A percentile compares a stretch with the other conserved stretches of the same genome.
Evolutionary conservation across 2,797 vertebrate genomes (phyloP).

Genomic region (Dallia pectoralis): DNA sequence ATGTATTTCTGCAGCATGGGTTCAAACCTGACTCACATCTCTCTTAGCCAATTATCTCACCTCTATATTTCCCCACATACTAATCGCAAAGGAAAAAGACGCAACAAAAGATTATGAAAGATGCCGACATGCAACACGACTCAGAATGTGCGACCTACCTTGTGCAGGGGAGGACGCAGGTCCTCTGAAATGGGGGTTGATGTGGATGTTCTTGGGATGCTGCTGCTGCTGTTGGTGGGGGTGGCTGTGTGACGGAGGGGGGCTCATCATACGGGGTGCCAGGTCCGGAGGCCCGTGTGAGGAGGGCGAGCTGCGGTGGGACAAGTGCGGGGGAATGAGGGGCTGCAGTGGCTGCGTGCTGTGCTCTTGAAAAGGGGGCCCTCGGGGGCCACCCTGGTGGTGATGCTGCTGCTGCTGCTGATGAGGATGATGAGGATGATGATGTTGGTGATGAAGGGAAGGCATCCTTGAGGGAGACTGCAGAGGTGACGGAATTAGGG

Average conservation of each 20-base stretch:
- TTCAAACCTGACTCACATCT: too few species aligned
- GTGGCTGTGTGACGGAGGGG: conserved; percentile 77
- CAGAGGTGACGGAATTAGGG: conserved; percentile 41
- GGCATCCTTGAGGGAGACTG: conserved; percentile 65
- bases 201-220: conserved; percentile 97
- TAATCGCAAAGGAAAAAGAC: neutral
- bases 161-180: conserved; percentile 85
- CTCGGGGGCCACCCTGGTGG: conserved; percentile 72
- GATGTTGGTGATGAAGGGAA: conserved; percentile 53
- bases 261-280: conserved; percentile 79
- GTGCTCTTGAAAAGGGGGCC: conserved; percentile 74
- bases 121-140: too few species aligned
- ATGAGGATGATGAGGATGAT: conserved; percentile 43
- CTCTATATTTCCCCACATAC: too few species aligned
- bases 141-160: conserved; percentile 70
- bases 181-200: conserved; percentile 98
- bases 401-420: conserved; percentile 65
- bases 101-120: neutral
- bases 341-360: conserved; percentile 83
- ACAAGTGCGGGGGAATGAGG: conserved; percentile 85
- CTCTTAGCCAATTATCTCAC: too few species aligned
- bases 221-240: conserved; percentile 71
- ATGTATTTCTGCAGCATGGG: too few species aligned
- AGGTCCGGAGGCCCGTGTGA: conserved; percentile 77
- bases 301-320: conserved; percentile 79